Evolutionary conservation across 2,888 invertebrate genomes (phyloP).

Genomic region (Trachelus troglodyta): DNA sequence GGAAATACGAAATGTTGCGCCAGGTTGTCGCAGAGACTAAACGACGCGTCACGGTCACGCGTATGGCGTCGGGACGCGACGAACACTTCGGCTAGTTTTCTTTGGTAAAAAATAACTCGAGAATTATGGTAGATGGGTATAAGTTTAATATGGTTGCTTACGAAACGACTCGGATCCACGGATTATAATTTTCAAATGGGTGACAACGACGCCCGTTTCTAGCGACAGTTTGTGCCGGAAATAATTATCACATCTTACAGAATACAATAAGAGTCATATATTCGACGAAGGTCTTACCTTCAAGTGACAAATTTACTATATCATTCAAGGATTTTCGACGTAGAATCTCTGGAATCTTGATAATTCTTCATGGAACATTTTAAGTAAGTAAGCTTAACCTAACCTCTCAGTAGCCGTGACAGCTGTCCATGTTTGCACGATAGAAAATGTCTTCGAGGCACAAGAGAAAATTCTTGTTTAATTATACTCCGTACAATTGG

Average conservation of each 20-base stretch:
- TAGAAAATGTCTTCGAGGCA: background rate
- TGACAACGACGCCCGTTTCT: background rate
- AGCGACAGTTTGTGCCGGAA: background rate
- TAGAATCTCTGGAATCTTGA: background rate
- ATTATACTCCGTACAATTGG: background rate
- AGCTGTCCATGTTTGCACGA: background rate
- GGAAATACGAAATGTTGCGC: background rate
- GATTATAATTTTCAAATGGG: background rate
- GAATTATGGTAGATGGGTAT: background rate
- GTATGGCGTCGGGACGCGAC: background rate
- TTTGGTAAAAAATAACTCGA: background rate
- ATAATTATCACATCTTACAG: background rate
- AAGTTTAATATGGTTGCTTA: background rate
- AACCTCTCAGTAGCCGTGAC: background rate
- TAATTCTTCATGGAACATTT: background rate
- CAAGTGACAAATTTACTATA: background rate
- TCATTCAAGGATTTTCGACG: background rate
- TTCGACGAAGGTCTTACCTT: background rate
- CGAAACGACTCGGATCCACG: background rate
- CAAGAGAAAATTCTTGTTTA: background rate
- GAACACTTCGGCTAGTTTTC: background rate
- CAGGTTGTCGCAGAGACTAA: background rate
- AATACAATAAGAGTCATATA: background rate
- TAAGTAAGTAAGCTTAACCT: background rate
- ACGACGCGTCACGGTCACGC: constrained; percentile 6